Base-by-base conservation (phyloP, 2,888 invertebrate species). In the Hyles lineata region DNA sequence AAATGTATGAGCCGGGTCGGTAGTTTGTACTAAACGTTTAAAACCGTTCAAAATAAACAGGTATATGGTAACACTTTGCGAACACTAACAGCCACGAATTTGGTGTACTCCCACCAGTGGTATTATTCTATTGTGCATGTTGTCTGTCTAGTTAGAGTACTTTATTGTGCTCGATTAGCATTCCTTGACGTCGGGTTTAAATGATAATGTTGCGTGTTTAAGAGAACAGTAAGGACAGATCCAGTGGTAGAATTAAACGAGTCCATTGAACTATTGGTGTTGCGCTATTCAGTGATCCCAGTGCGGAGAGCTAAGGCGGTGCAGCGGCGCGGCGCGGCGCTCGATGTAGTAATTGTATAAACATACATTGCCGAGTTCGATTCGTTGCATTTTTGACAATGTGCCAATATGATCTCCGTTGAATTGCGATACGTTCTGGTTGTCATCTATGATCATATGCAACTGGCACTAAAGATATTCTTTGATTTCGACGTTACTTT, bases 351-450 rank as follows among this genome's bases (percentile, higher is more conserved):
- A 67, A 67, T 67, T 67, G 67, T 50, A 67, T 67, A 67, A 67
- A 67, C 67, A 67, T 23, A 50, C 67, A 67, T 19, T 21, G 43
- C 43, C 82, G 84, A 84, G 82, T 76, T 83, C 80, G 84, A 82
- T 81, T 81, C 81, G 82, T 79, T 88, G 89, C 88, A 89, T 91
- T 90, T 92, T 92, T 93, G 93, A 86, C 91, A 91, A 83, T 85
- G 82, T 92, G 92, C 92, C 93, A 93, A 91, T 88, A 85, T 82
- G 80, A 83, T 86, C 81, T 80, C 80, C 82, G 85, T 83, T 83
- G 82, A 84, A 84, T 84, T 77, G 80, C 77, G 79, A 63, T 67
- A 67, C 63, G 63, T 63, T 11, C 21, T 63, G 21, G 23, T 50
- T 67, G 67, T 50, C 67, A 50, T 67, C 43, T 67, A 23, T 50